Percentiles rank a stretch among this genome's conserved stretches.
These are phyloP conservation scores for Taxidea taxus DNA, from an alignment of 2,113 vertebrate genomes.

Conservation along the genomic window DNA sequence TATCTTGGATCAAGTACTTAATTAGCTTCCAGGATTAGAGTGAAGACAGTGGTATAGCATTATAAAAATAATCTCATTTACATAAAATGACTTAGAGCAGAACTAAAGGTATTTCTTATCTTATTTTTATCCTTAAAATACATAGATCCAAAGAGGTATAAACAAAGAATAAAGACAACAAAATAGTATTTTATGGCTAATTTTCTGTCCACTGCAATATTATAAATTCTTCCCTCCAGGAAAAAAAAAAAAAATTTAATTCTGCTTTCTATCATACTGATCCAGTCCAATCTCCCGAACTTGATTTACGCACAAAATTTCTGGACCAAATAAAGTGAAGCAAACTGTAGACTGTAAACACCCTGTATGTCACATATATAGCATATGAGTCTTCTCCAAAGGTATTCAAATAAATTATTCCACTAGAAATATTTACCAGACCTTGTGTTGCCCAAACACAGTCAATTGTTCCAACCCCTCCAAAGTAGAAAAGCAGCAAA, in stretches of 20 bases:
- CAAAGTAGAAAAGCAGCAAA: not conserved
- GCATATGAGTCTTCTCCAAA: not conserved
- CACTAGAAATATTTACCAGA: not conserved
- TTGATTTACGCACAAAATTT: not conserved
- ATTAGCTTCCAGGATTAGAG: not conserved
- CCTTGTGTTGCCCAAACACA: not conserved
- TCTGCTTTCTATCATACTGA: not conserved
- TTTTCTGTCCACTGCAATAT: not conserved
- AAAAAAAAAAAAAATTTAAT: slow-evolving; percentile 1
- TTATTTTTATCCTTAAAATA: not conserved
- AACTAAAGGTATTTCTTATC: not conserved
- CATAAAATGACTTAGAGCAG: not conserved
- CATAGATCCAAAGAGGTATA: not conserved
- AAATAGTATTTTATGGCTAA: not conserved
- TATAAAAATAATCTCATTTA: not conserved
- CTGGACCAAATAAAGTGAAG: not conserved
- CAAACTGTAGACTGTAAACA: not conserved
- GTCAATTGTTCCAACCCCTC: not conserved
- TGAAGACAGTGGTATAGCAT: not conserved
- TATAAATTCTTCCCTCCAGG: not conserved
- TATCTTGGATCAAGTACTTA: not conserved
- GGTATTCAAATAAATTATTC: not conserved
- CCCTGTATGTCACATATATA: not conserved
- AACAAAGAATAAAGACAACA: not conserved
- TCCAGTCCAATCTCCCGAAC: not conserved